phyloP scores from a whole-genome alignment of 2,888 invertebrate genomes.

The Pheosia gnoma region DNA sequence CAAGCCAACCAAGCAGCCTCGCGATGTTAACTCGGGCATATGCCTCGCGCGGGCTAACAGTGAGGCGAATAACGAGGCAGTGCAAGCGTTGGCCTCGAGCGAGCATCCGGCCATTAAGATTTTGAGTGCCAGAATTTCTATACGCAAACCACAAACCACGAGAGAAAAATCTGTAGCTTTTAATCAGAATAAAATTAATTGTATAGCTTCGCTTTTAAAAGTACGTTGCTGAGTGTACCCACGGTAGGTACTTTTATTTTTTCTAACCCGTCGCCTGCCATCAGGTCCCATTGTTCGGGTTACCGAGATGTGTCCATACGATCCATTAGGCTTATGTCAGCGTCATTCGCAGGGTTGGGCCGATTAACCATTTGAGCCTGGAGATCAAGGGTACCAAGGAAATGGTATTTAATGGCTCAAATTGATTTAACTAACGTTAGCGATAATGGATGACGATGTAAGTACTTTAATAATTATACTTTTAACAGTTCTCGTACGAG shows the following conservation, averaged over 20 bases:
- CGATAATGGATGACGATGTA: background rate
- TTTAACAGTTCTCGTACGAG: too few species aligned
- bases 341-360: constrained; percentile 24
- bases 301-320: constrained; percentile 32
- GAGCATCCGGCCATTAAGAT: too few species aligned
- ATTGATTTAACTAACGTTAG: background rate
- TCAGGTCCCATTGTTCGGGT: constrained; percentile 8
- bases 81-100: too few species aligned
- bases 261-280: constrained; percentile 2
- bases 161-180: too few species aligned
- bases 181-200: too few species aligned
- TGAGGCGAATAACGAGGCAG: too few species aligned
- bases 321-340: constrained; percentile 27
- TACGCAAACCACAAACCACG: too few species aligned
- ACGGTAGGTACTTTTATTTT: background rate
- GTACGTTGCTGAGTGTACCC: background rate
- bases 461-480: background rate
- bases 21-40: too few species aligned
- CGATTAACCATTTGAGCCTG: constrained; percentile 34
- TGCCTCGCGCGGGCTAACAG: too few species aligned
- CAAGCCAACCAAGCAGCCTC: too few species aligned
- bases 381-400: constrained; percentile 7
- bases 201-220: background rate
- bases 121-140: too few species aligned
- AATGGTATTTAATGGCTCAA: background rate